These are phyloP conservation scores for Sebastes vulpes DNA, from an alignment of 2,797 vertebrate species.

Conservation along the genomic window DNA sequence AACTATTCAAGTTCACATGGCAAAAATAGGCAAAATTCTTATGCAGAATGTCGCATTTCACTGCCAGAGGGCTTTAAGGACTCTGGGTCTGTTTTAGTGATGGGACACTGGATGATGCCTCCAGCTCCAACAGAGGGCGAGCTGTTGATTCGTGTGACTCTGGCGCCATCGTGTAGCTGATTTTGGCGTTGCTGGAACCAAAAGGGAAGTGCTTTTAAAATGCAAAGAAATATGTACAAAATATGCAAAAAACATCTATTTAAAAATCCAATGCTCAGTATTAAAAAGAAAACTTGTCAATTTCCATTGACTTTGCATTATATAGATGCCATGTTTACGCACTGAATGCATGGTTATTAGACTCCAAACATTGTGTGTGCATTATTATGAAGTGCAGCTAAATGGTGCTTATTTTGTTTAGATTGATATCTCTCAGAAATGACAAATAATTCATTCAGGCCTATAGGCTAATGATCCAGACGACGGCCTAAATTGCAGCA, in stretches of 20 bases:
- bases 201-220: neutral
- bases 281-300: neutral
- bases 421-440: neutral
- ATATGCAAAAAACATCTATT: neutral
- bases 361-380: neutral
- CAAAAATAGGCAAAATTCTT: neutral
- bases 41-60: constrained; percentile 9
- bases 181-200: constrained; percentile 58
- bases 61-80: neutral
- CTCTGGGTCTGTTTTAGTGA: neutral
- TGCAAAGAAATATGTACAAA: neutral
- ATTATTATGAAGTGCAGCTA: neutral
- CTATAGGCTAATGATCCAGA: constrained; percentile 7
- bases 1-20: neutral
- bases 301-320: neutral
- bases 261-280: neutral
- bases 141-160: constrained; percentile 55
- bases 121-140: neutral
- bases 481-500: constrained; percentile 27
- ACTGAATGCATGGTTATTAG: neutral
- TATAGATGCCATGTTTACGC: neutral
- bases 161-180: constrained; percentile 82
- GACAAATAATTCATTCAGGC: constrained; percentile 1
- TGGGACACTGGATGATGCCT: neutral
- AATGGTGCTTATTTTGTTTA: neutral